Percentiles rank a stretch among this genome's conserved stretches.
These are phyloP conservation scores for Lasioglossum zephyrum DNA, from an alignment of 2,888 invertebrate species.

Conservation along the genomic window DNA sequence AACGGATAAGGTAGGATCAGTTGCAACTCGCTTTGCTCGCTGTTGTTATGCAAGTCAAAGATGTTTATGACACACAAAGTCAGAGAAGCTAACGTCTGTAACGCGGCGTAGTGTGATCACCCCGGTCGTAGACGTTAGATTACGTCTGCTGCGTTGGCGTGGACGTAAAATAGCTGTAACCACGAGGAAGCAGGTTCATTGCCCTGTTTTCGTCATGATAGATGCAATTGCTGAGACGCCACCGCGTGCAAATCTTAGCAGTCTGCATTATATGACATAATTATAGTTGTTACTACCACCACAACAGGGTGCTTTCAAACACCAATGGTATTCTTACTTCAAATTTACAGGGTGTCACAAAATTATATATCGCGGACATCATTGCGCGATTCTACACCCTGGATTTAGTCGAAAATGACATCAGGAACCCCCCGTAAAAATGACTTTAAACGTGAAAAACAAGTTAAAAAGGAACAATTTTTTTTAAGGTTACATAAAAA, in stretches of 20 bases:
- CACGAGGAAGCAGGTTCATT: conserved; percentile 64
- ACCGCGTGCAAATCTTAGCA: conserved; percentile 31
- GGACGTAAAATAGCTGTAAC: conserved; percentile 45
- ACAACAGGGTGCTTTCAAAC: background rate
- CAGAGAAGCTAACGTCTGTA: background rate
- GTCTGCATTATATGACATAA: conserved; percentile 17
- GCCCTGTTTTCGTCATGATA: conserved; percentile 59
- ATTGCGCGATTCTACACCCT: too few relatives aligned
- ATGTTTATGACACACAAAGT: background rate
- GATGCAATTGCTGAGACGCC: conserved; percentile 57
- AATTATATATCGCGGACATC: too few relatives aligned
- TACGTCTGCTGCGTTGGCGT: conserved; percentile 40
- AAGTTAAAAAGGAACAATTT: too few relatives aligned
- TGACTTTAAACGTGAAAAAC: too few relatives aligned
- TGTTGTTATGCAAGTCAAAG: background rate
- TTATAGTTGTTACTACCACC: background rate
- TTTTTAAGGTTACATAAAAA: too few relatives aligned
- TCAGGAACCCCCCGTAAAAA: too few relatives aligned
- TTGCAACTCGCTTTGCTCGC: background rate
- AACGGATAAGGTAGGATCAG: background rate
- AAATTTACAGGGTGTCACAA: background rate
- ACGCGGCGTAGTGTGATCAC: conserved; percentile 11
- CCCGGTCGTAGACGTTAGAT: conserved; percentile 38
- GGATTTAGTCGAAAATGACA: too few relatives aligned
- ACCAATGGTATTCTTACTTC: background rate